Evolutionary conservation across 37 sponge, comb jelly and placozoan genomes (phyloP), one percentile per base, ranked within the genome.

Genomic region (Beroe forskalii): DNA sequence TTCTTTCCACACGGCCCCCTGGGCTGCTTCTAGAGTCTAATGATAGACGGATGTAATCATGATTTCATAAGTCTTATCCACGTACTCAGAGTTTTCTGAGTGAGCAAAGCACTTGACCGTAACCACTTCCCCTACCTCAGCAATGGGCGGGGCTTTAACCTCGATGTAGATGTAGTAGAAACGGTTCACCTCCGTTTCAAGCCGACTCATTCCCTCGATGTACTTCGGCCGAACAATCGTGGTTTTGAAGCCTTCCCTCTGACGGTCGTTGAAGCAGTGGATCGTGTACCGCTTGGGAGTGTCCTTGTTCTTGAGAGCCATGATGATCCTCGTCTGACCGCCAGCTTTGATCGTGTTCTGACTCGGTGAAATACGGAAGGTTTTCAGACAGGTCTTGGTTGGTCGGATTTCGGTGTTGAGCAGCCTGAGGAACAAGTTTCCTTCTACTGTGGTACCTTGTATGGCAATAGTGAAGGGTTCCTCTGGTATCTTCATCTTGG

Each of bases 161-260:
- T 80, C 19, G 86, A 80, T 80, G 55, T 38, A 80, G 30, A 80
- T 80, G 86, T 80, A 80, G 86, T 80, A 80, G 30, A 28, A 27
- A 8, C 66, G 14, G 31, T 22, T 30, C 66, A 28, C 30, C 30
- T 22, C 31, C 24, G 31, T 27, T 8, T 30, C 24, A 2, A 80
- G 48, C 3, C 86, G 43, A 25, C 23, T 37, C 4, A 48, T 22
- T 4, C 25, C 66, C 17, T 32, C 32, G 38, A 36, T 37, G 17
- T 32, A 32, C 86, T 38, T 41, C 3, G 86, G 86, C n/a, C 86
- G 86, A 3, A 9, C 55, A 42, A 80, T 80, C 28, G 28, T 44
- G n/a, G 86, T 44, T 30, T 80, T 38, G 30, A 80, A 41, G 48
- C 86, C 86, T 0, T 44, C 55, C 55, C 22, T 80, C 30, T 80